A percentile compares a stretch with the other conserved stretches of the same genome.
phyloP scores from a whole-genome alignment of 2,113 vertebrate genomes.

The Antechinus stuartii region DNA sequence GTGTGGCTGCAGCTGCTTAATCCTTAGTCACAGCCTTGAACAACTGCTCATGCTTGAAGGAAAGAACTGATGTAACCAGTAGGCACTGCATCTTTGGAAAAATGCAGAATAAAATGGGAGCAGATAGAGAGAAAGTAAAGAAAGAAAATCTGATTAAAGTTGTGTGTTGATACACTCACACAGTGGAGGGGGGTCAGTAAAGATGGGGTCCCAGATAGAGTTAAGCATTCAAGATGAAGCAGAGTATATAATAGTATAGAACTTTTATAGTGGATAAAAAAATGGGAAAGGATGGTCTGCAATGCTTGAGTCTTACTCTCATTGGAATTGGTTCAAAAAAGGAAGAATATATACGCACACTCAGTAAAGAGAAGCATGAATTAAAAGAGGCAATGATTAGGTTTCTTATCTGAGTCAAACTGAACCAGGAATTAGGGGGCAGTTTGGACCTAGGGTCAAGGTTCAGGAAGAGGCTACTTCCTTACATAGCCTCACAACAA shows the following conservation, averaged over 20 bases:
- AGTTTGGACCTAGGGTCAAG: background rate
- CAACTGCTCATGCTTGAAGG: background rate
- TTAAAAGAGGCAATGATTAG: too few species aligned
- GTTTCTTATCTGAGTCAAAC: background rate
- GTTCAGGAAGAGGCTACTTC: background rate
- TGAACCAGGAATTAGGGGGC: background rate
- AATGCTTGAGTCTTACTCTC: too few species aligned
- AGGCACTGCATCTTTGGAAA: background rate
- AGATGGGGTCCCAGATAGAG: background rate
- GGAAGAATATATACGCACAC: too few species aligned
- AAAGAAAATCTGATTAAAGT: background rate
- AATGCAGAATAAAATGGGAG: background rate
- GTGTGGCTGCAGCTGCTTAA: background rate
- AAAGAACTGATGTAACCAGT: background rate
- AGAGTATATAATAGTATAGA: background rate
- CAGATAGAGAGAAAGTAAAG: background rate
- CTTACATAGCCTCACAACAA: background rate
- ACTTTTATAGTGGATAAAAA: too few species aligned
- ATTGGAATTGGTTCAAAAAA: too few species aligned
- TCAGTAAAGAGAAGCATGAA: too few species aligned
- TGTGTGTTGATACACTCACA: background rate
- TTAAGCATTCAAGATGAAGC: background rate
- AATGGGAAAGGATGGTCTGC: too few species aligned
- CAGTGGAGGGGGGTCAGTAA: background rate
- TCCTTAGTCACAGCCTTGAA: background rate